Evolutionary conservation across 1,140 invertebrate genomes (phyloP).

Genomic region (Pseudomyrmex pallidus): DNA sequence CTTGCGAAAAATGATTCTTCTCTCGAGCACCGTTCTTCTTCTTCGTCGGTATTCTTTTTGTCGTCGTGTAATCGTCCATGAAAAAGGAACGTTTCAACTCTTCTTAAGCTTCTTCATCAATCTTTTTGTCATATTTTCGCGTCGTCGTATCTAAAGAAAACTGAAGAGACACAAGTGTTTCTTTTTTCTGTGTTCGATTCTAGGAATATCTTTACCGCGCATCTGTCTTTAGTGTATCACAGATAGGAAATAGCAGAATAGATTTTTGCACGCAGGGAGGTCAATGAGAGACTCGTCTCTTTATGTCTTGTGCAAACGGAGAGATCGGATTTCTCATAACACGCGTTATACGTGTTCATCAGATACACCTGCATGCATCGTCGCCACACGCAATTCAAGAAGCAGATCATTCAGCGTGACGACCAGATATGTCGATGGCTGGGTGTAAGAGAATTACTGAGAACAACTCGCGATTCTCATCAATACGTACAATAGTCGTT

Average conservation of each 20-base stretch:
- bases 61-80: background rate
- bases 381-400: constrained; percentile 49
- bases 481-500: too few species aligned
- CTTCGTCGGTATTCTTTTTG: background rate
- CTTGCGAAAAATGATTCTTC: background rate
- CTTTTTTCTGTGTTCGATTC: background rate
- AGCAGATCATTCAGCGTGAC: constrained; percentile 45
- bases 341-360: constrained; percentile 37
- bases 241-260: background rate
- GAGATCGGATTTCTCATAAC: constrained; percentile 62
- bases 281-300: background rate
- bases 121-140: background rate
- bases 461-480: too few species aligned
- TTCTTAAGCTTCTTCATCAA: background rate
- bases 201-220: background rate
- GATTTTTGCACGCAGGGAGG: constrained; percentile 4
- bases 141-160: background rate
- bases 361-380: constrained; percentile 52
- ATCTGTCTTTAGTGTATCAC: background rate
- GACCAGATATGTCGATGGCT: constrained; percentile 22
- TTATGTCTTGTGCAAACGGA: constrained; percentile 48
- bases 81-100: background rate
- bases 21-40: background rate
- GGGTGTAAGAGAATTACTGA: constrained; percentile 7
- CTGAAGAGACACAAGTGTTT: background rate